Evolutionary conservation across 2,888 invertebrate genomes (phyloP).

Genomic region (Scelioninae gen. 2): DNA sequence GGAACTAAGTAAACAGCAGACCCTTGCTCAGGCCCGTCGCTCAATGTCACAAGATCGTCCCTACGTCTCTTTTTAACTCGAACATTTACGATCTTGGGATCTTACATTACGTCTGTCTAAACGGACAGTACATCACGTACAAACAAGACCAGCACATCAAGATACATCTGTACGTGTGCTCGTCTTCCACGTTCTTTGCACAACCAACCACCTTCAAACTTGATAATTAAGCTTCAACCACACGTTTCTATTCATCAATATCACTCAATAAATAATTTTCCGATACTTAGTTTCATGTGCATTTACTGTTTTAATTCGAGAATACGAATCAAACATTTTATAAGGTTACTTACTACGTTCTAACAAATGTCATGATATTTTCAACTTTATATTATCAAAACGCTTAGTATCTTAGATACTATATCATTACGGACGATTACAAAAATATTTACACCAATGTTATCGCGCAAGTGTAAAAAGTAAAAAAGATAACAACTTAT

Average conservation of each 20-base stretch:
- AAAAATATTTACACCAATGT: no score
- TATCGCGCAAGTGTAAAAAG: no score
- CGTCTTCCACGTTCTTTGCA: slow-evolving; percentile 39
- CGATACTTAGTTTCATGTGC: not conserved
- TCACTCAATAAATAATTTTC: not conserved
- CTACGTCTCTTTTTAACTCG: slow-evolving; percentile 69
- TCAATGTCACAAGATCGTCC: slow-evolving; percentile 68
- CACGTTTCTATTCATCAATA: not conserved
- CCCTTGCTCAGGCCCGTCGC: slow-evolving; percentile 69
- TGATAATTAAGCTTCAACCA: slow-evolving; percentile 45
- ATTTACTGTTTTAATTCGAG: not conserved
- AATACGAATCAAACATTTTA: no score
- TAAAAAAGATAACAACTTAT: no score
- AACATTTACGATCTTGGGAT: slow-evolving; percentile 56
- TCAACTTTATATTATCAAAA: no score
- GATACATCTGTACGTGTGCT: slow-evolving; percentile 56
- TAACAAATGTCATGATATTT: no score
- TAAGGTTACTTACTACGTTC: no score
- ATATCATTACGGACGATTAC: no score
- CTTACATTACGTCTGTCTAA: slow-evolving; percentile 61
- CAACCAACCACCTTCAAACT: slow-evolving; percentile 29
- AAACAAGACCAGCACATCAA: slow-evolving; percentile 54
- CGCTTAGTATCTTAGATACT: no score
- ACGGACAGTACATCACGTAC: slow-evolving; percentile 60
- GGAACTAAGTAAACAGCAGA: slow-evolving; percentile 63